Evolutionary conservation across 1,140 invertebrate genomes (phyloP).

Genomic region (Heliconius nattereri): DNA sequence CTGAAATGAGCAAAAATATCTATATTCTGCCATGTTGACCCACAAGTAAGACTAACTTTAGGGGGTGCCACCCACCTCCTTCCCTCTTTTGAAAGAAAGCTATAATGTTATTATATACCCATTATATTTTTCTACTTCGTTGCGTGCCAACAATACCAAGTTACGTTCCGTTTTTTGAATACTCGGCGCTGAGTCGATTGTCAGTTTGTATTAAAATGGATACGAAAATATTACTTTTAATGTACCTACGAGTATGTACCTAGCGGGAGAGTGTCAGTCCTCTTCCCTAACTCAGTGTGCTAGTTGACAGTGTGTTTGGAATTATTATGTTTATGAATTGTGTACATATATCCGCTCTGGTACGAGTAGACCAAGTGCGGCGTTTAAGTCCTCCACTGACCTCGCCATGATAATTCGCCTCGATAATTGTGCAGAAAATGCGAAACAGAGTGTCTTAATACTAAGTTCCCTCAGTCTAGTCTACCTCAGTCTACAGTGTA

Average conservation of each 20-base stretch:
- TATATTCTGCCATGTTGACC: conserved; percentile 22
- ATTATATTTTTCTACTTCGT: conserved; percentile 50
- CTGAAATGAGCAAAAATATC: conserved; percentile 23
- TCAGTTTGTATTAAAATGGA: conserved; percentile 30
- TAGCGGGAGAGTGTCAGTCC: conserved; percentile 10
- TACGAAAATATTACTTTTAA: conserved; percentile 20
- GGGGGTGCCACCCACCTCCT: conserved; percentile 7
- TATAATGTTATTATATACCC: conserved; percentile 52
- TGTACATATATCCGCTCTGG: background rate
- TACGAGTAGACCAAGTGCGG: no score
- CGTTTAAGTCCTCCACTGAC: no score
- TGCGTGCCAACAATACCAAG: conserved; percentile 37
- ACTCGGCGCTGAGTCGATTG: conserved; percentile 31
- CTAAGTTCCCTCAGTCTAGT: no score
- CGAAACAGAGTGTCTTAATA: no score
- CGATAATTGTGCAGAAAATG: no score
- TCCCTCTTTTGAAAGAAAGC: conserved; percentile 36
- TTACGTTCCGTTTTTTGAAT: conserved; percentile 36
- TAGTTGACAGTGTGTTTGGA: background rate
- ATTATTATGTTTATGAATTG: background rate
- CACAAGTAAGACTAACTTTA: conserved; percentile 24
- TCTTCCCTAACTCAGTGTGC: background rate
- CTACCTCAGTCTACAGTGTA: no score
- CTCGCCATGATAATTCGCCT: no score
- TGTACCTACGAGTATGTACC: background rate